Conservation (phyloP, 2,113 vertebrate species). For the Gymnogyps californianus region DNA sequence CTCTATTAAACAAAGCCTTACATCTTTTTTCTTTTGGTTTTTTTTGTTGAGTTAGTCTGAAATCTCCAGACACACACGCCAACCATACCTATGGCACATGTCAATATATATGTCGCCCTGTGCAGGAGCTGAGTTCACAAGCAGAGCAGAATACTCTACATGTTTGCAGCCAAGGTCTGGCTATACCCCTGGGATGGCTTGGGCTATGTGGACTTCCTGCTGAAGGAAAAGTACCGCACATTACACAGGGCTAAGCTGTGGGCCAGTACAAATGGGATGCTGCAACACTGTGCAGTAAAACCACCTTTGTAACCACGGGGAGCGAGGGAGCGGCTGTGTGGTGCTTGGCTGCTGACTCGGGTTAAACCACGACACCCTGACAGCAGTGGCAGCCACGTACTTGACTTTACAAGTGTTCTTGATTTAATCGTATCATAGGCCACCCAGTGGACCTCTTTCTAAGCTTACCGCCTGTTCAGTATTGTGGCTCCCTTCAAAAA, state of each 20-base stretch:
- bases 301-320: neutral
- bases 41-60: neutral
- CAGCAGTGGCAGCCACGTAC: neutral
- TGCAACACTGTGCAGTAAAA: neutral
- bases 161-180: neutral
- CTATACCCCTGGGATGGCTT: neutral
- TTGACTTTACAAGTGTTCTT: neutral
- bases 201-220: neutral
- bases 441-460: neutral
- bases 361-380: neutral
- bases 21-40: neutral
- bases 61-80: neutral
- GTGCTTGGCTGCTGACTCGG: too few species aligned
- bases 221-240: neutral
- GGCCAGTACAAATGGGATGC: neutral
- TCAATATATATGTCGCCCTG: neutral
- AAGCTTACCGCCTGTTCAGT: neutral
- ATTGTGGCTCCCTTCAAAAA: neutral
- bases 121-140: neutral
- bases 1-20: neutral
- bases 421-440: neutral
- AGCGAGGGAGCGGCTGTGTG: too few species aligned
- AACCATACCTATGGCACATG: neutral
- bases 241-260: neutral
- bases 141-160: neutral